Base-by-base conservation (phyloP, 1,140 invertebrate genomes). In the Zaprionus ornatus region DNA sequence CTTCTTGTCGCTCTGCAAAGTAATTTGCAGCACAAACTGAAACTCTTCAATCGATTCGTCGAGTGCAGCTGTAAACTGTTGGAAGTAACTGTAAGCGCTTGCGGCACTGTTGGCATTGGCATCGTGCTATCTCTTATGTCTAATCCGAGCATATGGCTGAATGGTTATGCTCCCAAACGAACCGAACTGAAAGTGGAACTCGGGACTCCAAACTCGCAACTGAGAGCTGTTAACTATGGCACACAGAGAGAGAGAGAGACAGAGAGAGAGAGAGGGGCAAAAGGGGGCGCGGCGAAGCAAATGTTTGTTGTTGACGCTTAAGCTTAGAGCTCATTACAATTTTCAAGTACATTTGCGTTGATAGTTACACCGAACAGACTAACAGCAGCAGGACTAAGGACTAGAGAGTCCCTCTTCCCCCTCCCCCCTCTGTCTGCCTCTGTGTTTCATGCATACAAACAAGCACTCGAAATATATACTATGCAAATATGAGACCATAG, bases 331-430 rank as follows among this genome's bases (percentile, higher is more conserved):
- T 90, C 85, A 90, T 90, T 90, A 90, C 85, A 90, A 90, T 90
- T 90, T 90, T 90, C 85, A 90, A 90, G 85, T 90, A 90, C 86
- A 90, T 90, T 90, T 90, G 86, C 86, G 86, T 81, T 90, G 86
- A 90, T 90, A 90, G 85, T 90, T 90, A 90, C 76, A 88, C 85
- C 69, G 35, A 85, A 25, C 62, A 59, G 66, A 79, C 73, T 72
- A 54, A 45, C 66, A 76, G 50, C 63, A 68, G 55, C 66, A 70
- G 66, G 25, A 60, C 45, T 27, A 25, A 37, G 62, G 40, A 57
- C 52, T 10, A 40, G 37, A 40, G 15, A 40, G 37, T 6, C 15
- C 15, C 3, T 25, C 29, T 12, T 2, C 6, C 7, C 27, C 27
- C 25, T 17, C 15, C 12, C 1, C 25, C 10, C 6, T 13, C 25